Conservation (phyloP, 2,113 vertebrate species). For the Chrysemys picta region DNA sequence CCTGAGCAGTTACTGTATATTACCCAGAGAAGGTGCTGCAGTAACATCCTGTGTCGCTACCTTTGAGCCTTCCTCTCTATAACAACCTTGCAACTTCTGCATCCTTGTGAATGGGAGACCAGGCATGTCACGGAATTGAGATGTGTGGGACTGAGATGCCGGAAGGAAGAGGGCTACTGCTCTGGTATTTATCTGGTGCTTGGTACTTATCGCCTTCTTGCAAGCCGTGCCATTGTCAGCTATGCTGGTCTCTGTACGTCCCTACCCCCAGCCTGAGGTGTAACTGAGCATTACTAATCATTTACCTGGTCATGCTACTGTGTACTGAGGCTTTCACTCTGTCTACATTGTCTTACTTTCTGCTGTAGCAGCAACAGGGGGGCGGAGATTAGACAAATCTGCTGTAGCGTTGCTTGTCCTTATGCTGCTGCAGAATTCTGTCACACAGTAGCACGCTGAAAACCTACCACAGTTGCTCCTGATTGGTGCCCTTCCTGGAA, state of each 20-base stretch:
- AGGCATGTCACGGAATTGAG: not conserved
- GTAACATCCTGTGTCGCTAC: not conserved
- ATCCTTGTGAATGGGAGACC: not conserved
- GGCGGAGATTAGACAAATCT: not conserved
- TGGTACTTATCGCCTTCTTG: not conserved
- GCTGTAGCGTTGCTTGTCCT: not conserved
- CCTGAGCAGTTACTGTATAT: too few relatives aligned
- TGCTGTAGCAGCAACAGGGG: not conserved
- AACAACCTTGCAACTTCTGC: not conserved
- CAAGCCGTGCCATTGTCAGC: not conserved
- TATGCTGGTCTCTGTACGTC: not conserved
- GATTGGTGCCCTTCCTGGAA: not conserved
- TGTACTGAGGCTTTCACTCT: not conserved
- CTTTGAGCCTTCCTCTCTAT: not conserved
- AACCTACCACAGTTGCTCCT: not conserved
- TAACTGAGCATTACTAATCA: not conserved
- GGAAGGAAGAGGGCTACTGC: not conserved
- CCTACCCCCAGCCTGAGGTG: not conserved
- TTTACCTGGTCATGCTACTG: not conserved
- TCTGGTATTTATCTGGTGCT: not conserved
- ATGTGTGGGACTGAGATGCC: not conserved
- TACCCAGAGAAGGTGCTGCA: not conserved
- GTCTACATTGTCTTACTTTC: not conserved
- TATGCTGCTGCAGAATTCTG: not conserved
- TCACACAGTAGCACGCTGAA: not conserved